A percentile compares a stretch with the other conserved stretches of the same genome.
Evolutionary conservation across 2,888 invertebrate species (phyloP).

Genomic region (Gari tellinella): DNA sequence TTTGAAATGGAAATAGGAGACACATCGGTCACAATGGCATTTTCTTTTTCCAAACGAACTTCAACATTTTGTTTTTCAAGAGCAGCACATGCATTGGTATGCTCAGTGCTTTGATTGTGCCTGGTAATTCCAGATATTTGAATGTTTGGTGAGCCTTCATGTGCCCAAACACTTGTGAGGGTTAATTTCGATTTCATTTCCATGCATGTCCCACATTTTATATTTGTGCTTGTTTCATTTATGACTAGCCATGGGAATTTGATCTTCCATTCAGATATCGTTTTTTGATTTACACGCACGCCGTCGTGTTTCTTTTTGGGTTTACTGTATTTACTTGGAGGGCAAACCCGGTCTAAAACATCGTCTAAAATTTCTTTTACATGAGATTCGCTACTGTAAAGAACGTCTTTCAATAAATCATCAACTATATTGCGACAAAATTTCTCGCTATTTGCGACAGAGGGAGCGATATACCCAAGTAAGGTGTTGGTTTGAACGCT

Average conservation of each 20-base stretch:
- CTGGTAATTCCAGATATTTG: slow-evolving; percentile 1
- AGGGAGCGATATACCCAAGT: no score
- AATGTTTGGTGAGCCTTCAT: slow-evolving; percentile 1
- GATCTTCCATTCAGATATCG: neutral
- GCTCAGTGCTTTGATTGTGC: neutral
- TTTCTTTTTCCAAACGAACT: no score
- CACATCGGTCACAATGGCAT: no score
- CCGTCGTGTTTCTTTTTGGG: slow-evolving; percentile 3
- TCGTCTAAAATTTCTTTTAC: no score
- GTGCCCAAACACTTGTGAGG: slow-evolving; percentile 12
- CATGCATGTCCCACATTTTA: neutral
- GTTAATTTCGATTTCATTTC: slow-evolving; percentile 4
- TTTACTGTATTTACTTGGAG: no score
- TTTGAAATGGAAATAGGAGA: neutral
- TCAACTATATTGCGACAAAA: no score
- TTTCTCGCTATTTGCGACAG: no score
- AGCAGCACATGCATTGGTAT: neutral
- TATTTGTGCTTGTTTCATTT: neutral
- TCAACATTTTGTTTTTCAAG: neutral
- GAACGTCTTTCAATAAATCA: no score
- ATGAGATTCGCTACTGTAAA: no score
- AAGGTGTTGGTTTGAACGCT: no score
- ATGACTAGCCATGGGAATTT: neutral
- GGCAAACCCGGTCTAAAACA: no score
- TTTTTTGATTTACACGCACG: neutral